Evolutionary conservation across 2,113 vertebrate species (phyloP).

Genomic region (Corythornis cristatus): DNA sequence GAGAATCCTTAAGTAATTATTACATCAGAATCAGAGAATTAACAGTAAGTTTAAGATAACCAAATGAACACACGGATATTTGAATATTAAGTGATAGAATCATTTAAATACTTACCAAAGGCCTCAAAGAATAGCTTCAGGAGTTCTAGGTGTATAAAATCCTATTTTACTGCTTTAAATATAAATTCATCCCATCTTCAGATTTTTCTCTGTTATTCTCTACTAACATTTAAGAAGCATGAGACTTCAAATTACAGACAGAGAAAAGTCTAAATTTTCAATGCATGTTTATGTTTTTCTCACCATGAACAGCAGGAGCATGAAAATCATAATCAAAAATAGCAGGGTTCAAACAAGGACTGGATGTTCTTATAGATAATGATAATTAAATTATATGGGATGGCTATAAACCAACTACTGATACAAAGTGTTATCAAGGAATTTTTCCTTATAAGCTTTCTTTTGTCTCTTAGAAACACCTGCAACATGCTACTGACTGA

Average conservation of each 20-base stretch:
- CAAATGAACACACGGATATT: background rate
- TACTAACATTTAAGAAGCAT: background rate
- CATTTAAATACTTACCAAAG: background rate
- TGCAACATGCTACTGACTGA: background rate
- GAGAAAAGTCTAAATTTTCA: background rate
- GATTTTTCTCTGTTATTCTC: background rate
- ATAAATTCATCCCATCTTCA: background rate
- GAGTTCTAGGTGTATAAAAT: background rate
- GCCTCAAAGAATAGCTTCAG: background rate
- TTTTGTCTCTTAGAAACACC: background rate
- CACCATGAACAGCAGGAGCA: background rate
- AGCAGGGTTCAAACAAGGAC: background rate
- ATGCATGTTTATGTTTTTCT: background rate
- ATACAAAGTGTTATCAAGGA: background rate
- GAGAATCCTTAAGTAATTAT: background rate
- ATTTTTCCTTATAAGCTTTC: background rate
- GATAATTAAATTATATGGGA: background rate
- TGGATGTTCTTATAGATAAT: background rate
- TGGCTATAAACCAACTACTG: background rate
- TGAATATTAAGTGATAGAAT: background rate
- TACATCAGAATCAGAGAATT: background rate
- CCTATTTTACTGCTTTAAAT: background rate
- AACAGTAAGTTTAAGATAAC: background rate
- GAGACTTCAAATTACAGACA: background rate
- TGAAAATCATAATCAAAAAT: background rate